Percentiles rank a stretch among this genome's conserved stretches.
Evolutionary conservation across 2,888 invertebrate species (phyloP).

Genomic region (Abscondita cerata): DNA sequence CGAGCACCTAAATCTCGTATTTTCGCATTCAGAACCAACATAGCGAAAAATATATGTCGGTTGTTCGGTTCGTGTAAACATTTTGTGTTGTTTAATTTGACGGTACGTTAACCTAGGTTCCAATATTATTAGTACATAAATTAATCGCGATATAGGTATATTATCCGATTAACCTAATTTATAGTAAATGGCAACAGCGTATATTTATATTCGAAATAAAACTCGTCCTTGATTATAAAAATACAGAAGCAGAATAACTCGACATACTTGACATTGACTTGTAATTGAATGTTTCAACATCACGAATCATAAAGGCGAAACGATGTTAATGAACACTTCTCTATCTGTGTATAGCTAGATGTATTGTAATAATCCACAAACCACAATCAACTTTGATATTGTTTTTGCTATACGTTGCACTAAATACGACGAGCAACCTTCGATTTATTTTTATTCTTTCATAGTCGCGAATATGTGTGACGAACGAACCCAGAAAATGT

Average conservation of each 20-base stretch:
- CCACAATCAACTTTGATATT: constrained; percentile 7
- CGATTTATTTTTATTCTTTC: background rate
- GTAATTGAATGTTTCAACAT: constrained; percentile 33
- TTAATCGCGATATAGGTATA: too few relatives aligned
- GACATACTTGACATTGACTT: constrained; percentile 36
- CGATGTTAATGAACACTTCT: constrained; percentile 9
- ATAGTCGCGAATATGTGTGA: background rate
- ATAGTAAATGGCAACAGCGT: too few relatives aligned
- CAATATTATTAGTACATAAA: too few relatives aligned
- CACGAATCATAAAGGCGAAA: constrained; percentile 21
- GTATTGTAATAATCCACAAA: constrained; percentile 5
- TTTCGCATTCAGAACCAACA: constrained; percentile 39
- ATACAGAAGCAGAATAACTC: constrained; percentile 29
- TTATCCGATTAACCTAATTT: too few relatives aligned
- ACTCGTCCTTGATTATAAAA: constrained; percentile 26
- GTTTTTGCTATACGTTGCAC: background rate
- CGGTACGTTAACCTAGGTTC: too few relatives aligned
- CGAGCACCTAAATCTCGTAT: constrained; percentile 27
- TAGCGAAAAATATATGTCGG: constrained; percentile 39
- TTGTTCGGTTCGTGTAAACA: constrained; percentile 32
- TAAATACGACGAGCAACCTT: background rate
- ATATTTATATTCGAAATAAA: constrained; percentile 6
- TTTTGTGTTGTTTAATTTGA: too few relatives aligned
- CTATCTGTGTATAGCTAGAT: background rate
- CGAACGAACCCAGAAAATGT: background rate